These are phyloP conservation scores for Chauna torquata DNA, from an alignment of 2,113 vertebrate species.

Conservation along the genomic window DNA sequence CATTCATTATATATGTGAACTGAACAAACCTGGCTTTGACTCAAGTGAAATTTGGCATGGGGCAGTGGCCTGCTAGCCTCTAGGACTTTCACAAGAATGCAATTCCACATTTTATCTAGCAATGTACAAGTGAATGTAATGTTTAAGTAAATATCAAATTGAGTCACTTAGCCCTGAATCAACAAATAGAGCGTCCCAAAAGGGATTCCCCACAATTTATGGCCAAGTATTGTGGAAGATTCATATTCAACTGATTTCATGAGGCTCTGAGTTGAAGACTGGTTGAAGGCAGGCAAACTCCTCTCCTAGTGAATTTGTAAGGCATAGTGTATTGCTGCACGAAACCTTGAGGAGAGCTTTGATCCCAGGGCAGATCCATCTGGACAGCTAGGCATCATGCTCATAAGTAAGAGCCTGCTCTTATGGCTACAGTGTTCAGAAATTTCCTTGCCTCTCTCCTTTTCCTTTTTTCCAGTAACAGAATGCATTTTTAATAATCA, in stretches of 20 bases:
- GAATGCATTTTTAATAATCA: neutral
- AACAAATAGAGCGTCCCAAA: constrained; percentile 53
- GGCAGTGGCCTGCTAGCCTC: constrained; percentile 15
- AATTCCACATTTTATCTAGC: constrained; percentile 52
- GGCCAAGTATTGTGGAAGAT: neutral
- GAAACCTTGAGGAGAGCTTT: neutral
- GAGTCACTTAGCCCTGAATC: constrained; percentile 12
- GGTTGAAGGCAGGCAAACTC: neutral
- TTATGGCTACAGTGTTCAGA: neutral
- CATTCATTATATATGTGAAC: neutral
- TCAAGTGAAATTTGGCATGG: constrained; percentile 41
- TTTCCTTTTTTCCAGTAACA: neutral
- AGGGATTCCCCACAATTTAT: constrained; percentile 40
- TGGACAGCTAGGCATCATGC: neutral
- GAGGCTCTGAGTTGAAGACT: neutral
- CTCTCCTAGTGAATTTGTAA: neutral
- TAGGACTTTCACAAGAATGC: constrained; percentile 30
- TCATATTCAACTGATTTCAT: neutral
- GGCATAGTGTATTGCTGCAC: neutral
- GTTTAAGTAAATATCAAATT: constrained; percentile 54
- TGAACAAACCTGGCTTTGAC: constrained; percentile 7
- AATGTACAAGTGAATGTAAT: constrained; percentile 56
- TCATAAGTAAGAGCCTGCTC: neutral
- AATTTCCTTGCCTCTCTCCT: neutral
- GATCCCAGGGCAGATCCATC: neutral